These are phyloP conservation scores for Stenodema calcarata DNA, from an alignment of 2,888 invertebrate genomes.

Conservation along the genomic window DNA sequence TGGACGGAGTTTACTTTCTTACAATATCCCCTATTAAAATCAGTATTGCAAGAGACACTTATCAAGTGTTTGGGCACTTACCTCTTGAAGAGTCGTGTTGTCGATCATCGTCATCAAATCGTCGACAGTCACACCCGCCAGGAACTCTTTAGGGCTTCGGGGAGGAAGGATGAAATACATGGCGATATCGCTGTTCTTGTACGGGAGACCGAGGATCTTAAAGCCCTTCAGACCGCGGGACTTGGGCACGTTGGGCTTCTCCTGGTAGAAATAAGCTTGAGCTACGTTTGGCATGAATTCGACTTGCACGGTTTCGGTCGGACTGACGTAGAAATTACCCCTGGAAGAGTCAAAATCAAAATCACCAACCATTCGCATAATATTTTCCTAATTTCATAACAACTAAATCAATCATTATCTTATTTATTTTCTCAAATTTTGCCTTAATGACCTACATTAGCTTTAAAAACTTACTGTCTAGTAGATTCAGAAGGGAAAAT, in stretches of 20 bases:
- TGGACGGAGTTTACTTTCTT: too few relatives aligned
- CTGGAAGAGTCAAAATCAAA: constrained; percentile 61
- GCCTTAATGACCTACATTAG: too few relatives aligned
- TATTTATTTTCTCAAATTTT: too few relatives aligned
- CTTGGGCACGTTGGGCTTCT: constrained; percentile 57
- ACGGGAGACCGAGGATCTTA: constrained; percentile 74
- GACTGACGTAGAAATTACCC: constrained; percentile 64
- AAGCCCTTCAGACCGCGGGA: constrained; percentile 62
- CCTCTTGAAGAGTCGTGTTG: constrained; percentile 71
- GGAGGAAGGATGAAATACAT: constrained; percentile 74
- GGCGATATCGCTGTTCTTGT: constrained; percentile 68
- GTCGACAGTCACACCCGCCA: constrained; percentile 65
- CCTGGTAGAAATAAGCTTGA: constrained; percentile 67
- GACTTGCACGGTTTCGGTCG: constrained; percentile 61
- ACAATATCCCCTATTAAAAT: too few relatives aligned
- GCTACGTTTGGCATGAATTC: constrained; percentile 75
- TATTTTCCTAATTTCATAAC: too few relatives aligned
- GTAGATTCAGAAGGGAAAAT: constrained; percentile 68
- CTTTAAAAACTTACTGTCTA: constrained; percentile 62
- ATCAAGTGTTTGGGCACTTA: constrained; percentile 62
- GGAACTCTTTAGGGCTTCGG: constrained; percentile 63
- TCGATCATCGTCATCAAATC: constrained; percentile 56
- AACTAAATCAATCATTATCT: too few relatives aligned
- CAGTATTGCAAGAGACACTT: too few relatives aligned
- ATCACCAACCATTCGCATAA: not conserved